Conservation (phyloP, 1,140 invertebrate species). For the Ceratitis capitata region DNA sequence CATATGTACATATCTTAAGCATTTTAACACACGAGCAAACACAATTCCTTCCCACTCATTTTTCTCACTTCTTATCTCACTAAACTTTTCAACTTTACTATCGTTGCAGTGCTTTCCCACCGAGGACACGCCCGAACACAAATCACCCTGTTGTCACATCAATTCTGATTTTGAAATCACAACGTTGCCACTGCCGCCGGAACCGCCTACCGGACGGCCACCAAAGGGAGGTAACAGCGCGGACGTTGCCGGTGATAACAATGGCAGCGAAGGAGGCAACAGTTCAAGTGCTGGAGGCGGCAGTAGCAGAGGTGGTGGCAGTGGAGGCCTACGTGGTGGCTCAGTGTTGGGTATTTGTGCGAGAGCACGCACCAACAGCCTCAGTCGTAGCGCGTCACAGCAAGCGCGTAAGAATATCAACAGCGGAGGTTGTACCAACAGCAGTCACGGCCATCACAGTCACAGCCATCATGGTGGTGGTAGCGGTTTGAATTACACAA, state of each 20-base stretch:
- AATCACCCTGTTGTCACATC: conserved; percentile 65
- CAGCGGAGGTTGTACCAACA: background rate
- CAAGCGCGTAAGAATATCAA: conserved; percentile 55
- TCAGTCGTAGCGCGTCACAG: conserved; percentile 60
- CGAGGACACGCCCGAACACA: conserved; percentile 62
- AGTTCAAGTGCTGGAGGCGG: conserved; percentile 6
- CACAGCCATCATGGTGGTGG: conserved; percentile 37
- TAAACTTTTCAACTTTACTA: conserved; percentile 37
- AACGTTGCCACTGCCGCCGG: conserved; percentile 59
- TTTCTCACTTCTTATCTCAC: background rate
- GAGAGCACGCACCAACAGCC: conserved; percentile 57
- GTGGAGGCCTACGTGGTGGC: conserved; percentile 54
- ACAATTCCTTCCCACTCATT: background rate
- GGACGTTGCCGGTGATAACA: conserved; percentile 40
- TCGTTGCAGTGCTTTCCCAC: conserved; percentile 60
- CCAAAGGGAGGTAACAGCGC: conserved; percentile 45
- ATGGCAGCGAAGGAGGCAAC: background rate
- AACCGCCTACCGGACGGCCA: conserved; percentile 58
- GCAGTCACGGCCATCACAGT: conserved; percentile 39
- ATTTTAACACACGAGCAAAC: too few relatives aligned
- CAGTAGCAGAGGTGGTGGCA: conserved; percentile 44
- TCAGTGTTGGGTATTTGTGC: conserved; percentile 60
- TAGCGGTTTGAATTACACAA: conserved; percentile 47
- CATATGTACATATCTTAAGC: too few relatives aligned
- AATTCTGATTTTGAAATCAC: conserved; percentile 64